Percentiles rank a stretch among this genome's conserved stretches.
phyloP scores from a whole-genome alignment of 2,113 vertebrate genomes.

The Ivindomyrus marchei region DNA sequence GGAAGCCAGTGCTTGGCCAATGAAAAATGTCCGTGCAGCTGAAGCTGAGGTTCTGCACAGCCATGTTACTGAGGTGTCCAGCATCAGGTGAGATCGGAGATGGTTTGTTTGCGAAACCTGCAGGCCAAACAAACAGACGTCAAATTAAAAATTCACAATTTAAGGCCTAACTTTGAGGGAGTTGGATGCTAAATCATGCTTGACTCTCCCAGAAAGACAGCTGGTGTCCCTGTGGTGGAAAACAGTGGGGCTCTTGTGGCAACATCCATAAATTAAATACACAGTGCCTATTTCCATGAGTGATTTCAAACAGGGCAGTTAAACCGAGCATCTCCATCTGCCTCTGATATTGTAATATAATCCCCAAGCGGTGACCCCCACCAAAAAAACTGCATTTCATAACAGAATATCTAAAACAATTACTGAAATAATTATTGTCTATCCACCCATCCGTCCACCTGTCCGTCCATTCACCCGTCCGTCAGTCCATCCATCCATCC shows the following conservation, averaged over 20 bases:
- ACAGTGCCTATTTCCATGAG: neutral
- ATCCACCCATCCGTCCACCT: neutral
- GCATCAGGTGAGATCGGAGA: neutral
- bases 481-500: neutral
- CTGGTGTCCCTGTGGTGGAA: neutral
- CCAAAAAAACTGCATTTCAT: neutral
- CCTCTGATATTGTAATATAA: neutral
- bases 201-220: neutral
- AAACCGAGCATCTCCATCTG: neutral
- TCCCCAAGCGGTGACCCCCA: neutral
- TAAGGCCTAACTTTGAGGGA: neutral
- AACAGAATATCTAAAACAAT: neutral
- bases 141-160: neutral
- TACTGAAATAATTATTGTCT: neutral
- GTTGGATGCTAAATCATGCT: neutral
- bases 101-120: neutral
- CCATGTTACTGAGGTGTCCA: neutral
- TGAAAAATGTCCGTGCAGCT: neutral
- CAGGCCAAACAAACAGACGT: neutral
- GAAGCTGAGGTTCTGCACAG: neutral
- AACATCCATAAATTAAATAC: neutral
- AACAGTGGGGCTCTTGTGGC: neutral
- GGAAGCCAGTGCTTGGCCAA: neutral
- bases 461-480: neutral
- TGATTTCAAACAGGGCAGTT: neutral